Evolutionary conservation across 2,113 vertebrate genomes (phyloP).

Genomic region (Saccopteryx leptura): DNA sequence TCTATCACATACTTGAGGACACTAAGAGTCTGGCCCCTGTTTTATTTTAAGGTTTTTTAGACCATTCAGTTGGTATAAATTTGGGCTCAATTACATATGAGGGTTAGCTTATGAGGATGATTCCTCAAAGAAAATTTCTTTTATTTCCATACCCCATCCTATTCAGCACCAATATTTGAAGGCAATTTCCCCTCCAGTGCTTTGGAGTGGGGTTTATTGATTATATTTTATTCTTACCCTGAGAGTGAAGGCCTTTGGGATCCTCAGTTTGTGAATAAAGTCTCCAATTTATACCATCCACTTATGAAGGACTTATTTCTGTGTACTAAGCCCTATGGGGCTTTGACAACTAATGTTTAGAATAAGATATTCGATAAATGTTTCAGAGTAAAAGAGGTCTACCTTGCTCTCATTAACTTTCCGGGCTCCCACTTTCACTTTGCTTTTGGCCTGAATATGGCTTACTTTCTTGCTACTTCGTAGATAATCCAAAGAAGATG

Average conservation of each 20-base stretch:
- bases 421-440: background rate
- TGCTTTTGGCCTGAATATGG: background rate
- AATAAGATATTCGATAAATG: background rate
- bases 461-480: background rate
- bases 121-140: background rate
- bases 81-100: background rate
- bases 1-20: constrained; percentile 27
- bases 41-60: constrained; percentile 51
- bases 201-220: background rate
- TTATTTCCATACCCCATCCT: background rate
- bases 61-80: constrained; percentile 46
- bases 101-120: background rate
- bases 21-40: background rate
- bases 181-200: background rate
- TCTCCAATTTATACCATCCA: background rate
- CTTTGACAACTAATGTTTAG: background rate
- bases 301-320: background rate
- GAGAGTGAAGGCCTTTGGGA: background rate
- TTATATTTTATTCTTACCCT: background rate
- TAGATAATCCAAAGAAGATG: background rate
- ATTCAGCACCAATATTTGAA: background rate
- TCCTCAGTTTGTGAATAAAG: background rate
- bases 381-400: background rate
- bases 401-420: background rate
- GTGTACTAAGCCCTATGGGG: background rate